Evolutionary conservation across 2,113 vertebrate genomes (phyloP).

Genomic region (Calyptomena viridis): DNA sequence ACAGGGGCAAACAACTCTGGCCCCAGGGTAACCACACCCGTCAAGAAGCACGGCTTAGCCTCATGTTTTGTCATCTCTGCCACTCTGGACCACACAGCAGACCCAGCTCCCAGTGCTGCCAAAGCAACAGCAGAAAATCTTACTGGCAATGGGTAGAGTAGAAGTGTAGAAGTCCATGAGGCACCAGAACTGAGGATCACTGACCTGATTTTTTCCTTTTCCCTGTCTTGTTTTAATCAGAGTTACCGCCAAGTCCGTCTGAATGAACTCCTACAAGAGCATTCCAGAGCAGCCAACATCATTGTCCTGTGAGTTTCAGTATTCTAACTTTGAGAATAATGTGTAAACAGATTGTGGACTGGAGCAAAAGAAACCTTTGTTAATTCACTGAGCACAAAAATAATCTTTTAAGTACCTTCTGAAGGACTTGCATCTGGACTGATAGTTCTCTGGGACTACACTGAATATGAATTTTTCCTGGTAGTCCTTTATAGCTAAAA

Average conservation of each 20-base stretch:
- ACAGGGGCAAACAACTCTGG: not conserved
- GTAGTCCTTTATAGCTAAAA: not conserved
- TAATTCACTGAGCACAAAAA: not conserved
- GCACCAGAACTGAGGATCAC: not conserved
- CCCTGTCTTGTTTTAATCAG: constrained; percentile 67
- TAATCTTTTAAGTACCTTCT: not conserved
- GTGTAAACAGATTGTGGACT: not conserved
- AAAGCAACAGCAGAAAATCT: not conserved
- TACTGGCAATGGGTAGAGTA: not conserved
- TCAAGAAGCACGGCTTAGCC: not conserved
- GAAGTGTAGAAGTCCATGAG: not conserved
- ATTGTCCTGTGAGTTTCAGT: constrained; percentile 88
- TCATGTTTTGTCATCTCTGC: not conserved
- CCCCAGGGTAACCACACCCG: not conserved
- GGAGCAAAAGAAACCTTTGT: not conserved
- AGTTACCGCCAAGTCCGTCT: constrained; percentile 90
- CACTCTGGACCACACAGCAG: not conserved
- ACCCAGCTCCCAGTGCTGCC: not conserved
- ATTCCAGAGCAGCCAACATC: constrained; percentile 90
- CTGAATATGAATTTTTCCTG: not conserved
- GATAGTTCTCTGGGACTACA: not conserved
- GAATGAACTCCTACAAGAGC: constrained; percentile 89
- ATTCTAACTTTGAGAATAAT: not conserved
- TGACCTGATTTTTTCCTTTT: not conserved
- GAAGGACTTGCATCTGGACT: not conserved